Evolutionary conservation across 2,797 vertebrate species (phyloP).

Genomic region (Sarcoramphus papa): DNA sequence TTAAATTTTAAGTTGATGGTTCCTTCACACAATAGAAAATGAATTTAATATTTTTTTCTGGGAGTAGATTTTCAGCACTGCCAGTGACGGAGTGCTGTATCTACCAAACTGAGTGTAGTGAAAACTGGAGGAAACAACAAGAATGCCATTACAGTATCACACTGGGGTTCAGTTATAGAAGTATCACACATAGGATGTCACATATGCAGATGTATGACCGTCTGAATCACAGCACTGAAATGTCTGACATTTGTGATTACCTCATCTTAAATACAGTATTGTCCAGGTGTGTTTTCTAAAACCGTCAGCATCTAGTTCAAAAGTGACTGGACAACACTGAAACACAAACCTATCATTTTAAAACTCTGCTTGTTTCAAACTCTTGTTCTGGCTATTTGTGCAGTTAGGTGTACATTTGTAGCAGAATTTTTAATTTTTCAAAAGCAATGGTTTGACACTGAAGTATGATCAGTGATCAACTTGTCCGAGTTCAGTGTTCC

Average conservation of each 20-base stretch:
- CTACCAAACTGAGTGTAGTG: neutral
- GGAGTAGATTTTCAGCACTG: neutral
- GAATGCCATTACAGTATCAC: neutral
- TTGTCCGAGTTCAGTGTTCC: neutral
- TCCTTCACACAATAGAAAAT: neutral
- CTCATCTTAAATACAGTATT: neutral
- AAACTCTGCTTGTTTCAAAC: neutral
- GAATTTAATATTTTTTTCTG: neutral
- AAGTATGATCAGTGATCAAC: too few relatives aligned
- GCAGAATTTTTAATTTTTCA: neutral
- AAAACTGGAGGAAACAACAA: neutral
- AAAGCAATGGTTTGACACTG: neutral
- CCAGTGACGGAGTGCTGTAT: neutral
- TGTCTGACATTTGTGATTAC: neutral
- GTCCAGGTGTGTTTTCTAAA: neutral
- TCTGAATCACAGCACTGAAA: neutral
- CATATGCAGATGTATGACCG: fast-evolving
- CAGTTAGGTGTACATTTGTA: neutral
- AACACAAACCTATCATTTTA: neutral
- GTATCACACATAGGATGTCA: neutral
- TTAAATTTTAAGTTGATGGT: neutral
- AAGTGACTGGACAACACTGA: neutral
- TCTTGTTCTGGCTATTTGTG: neutral
- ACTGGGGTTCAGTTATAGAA: neutral
- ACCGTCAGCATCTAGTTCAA: fast-evolving